Percentiles rank a stretch among this genome's conserved stretches.
Conservation (phyloP, 1,140 invertebrate species). For the Hermatobates lingyangjiaoensis region DNA sequence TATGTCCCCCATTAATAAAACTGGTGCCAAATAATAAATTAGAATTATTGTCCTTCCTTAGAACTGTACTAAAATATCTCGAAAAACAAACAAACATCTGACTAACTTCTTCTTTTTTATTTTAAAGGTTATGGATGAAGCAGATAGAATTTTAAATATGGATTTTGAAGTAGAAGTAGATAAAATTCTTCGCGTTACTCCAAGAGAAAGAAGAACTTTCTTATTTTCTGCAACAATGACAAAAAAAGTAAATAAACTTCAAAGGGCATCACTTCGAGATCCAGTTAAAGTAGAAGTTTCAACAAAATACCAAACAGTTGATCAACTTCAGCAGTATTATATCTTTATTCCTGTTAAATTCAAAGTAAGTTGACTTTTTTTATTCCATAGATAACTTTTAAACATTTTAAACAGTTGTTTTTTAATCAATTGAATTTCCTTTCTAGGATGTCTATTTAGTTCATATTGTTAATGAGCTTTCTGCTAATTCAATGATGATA, state of each 20-base stretch:
- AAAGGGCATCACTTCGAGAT: slow-evolving; percentile 77
- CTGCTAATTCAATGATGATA: slow-evolving; percentile 92
- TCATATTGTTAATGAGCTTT: slow-evolving; percentile 85
- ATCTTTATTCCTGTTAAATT: slow-evolving; percentile 90
- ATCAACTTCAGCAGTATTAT: slow-evolving; percentile 88
- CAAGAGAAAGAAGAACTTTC: slow-evolving; percentile 66
- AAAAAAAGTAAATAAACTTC: slow-evolving; percentile 91
- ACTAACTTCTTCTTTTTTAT: slow-evolving; percentile 1
- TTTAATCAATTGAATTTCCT: neutral
- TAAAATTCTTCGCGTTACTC: slow-evolving; percentile 85
- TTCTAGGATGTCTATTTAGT: slow-evolving; percentile 86
- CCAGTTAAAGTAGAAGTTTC: slow-evolving; percentile 92
- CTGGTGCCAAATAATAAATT: too few relatives aligned
- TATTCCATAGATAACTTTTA: neutral
- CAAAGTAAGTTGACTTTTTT: slow-evolving; percentile 39
- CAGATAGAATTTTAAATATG: slow-evolving; percentile 87
- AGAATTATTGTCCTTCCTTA: too few relatives aligned
- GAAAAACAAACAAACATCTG: too few relatives aligned
- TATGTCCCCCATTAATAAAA: too few relatives aligned
- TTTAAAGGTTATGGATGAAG: slow-evolving; percentile 76
- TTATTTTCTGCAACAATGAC: slow-evolving; percentile 97
- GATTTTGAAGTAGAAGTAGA: slow-evolving; percentile 92
- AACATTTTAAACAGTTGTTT: neutral
- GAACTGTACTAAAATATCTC: too few relatives aligned
- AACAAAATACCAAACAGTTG: slow-evolving; percentile 94